Conservation (phyloP, 2,113 vertebrate species). For the Ammodytes marinus region DNA sequence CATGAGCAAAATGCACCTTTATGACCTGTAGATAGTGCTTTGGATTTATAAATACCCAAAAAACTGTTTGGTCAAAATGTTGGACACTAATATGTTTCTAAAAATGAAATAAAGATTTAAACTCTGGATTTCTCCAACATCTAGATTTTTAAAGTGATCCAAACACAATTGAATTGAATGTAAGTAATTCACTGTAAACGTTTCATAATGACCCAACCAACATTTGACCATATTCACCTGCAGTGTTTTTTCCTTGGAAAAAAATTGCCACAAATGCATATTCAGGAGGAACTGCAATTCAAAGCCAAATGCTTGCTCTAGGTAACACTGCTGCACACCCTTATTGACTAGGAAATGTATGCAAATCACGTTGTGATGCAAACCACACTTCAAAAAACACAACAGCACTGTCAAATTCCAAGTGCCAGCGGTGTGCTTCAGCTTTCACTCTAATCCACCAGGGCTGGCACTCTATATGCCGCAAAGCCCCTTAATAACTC, state of each 20-base stretch:
- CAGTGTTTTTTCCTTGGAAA: background rate
- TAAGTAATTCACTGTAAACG: too few relatives aligned
- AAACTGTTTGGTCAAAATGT: too few relatives aligned
- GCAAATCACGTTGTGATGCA: constrained; percentile 6
- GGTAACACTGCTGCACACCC: background rate
- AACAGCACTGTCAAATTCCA: constrained; percentile 15
- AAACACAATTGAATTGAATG: too few relatives aligned
- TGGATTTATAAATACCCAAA: too few relatives aligned
- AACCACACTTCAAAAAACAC: constrained; percentile 23
- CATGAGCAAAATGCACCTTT: too few relatives aligned
- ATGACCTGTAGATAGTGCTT: too few relatives aligned
- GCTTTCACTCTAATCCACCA: constrained; percentile 42
- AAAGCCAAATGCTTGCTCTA: background rate
- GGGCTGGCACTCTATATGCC: constrained; percentile 22
- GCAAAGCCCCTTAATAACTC: constrained; percentile 51
- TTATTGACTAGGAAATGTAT: background rate
- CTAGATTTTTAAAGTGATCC: too few relatives aligned
- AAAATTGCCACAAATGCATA: background rate
- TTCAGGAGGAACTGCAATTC: background rate
- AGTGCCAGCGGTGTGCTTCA: constrained; percentile 24
- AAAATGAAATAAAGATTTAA: too few relatives aligned
- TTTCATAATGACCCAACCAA: too few relatives aligned
- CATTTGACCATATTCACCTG: too few relatives aligned
- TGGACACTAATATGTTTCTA: too few relatives aligned
- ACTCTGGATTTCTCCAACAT: too few relatives aligned